These are phyloP conservation scores for Ceuthmochares aereus DNA, from an alignment of 2,113 vertebrate species.

Conservation along the genomic window DNA sequence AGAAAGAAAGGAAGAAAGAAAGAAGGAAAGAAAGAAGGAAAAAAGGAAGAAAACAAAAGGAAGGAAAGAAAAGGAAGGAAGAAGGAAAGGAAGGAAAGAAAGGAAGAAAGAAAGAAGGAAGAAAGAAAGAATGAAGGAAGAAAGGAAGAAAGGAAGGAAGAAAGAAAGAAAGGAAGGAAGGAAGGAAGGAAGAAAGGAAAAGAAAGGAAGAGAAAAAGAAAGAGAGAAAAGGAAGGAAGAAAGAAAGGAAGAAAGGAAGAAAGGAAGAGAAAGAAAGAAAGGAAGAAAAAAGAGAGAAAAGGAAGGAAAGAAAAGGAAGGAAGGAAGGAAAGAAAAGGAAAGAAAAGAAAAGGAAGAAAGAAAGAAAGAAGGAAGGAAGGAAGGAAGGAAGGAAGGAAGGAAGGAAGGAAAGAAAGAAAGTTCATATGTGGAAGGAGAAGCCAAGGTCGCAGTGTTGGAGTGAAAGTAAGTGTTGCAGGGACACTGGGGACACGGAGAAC, in stretches of 20 bases:
- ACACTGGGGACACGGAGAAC: neutral
- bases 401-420: too few relatives aligned
- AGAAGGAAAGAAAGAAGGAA: too few relatives aligned
- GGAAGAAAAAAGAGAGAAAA: too few relatives aligned
- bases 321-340: too few relatives aligned
- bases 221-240: accelerated
- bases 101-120: accelerated
- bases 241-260: accelerated
- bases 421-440: neutral
- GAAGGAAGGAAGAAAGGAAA: neutral
- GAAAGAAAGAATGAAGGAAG: accelerated
- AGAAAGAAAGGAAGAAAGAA: too few relatives aligned
- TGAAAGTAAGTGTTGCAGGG: neutral
- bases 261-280: too few relatives aligned
- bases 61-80: neutral
- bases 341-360: too few relatives aligned
- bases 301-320: accelerated
- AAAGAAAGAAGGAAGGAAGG: accelerated
- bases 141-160: too few relatives aligned
- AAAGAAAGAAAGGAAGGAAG: neutral
- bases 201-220: accelerated
- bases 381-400: too few relatives aligned
- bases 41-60: neutral
- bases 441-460: neutral
- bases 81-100: neutral